Conservation (phyloP, 1,140 invertebrate genomes). For the Scaptomyza montana region DNA sequence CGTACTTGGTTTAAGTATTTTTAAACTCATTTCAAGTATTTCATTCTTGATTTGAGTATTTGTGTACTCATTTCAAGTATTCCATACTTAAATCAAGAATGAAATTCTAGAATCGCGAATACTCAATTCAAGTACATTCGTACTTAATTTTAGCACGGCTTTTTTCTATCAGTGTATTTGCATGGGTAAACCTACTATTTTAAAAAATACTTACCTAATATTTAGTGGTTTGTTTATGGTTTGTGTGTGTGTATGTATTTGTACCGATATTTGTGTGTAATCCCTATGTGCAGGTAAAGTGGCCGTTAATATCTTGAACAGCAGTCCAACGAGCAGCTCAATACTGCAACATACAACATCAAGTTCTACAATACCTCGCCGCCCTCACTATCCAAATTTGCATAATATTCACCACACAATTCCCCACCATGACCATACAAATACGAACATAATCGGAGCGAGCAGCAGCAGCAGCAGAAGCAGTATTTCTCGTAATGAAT, state of each 20-base stretch:
- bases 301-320: conserved; percentile 49
- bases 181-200: not conserved
- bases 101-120: too few relatives aligned
- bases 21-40: too few relatives aligned
- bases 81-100: too few relatives aligned
- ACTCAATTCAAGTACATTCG: too few relatives aligned
- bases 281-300: conserved; percentile 54
- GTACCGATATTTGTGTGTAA: conserved; percentile 36
- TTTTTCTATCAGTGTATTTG: too few relatives aligned
- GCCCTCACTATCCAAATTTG: conserved; percentile 53
- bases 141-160: too few relatives aligned
- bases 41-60: too few relatives aligned
- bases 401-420: conserved; percentile 47
- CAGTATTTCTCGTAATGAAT: conserved; percentile 52
- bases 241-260: conserved; percentile 24
- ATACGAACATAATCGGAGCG: conserved; percentile 60
- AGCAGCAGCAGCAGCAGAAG: conserved; percentile 7
- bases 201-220: not conserved
- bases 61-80: too few relatives aligned
- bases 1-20: too few relatives aligned
- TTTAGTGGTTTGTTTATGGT: conserved; percentile 8
- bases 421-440: conserved; percentile 65
- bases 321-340: conserved; percentile 42
- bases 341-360: conserved; percentile 21
- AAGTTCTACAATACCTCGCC: conserved; percentile 45